phyloP scores from a whole-genome alignment of 2,888 invertebrate genomes.

The Dynastes hyllus region DNA sequence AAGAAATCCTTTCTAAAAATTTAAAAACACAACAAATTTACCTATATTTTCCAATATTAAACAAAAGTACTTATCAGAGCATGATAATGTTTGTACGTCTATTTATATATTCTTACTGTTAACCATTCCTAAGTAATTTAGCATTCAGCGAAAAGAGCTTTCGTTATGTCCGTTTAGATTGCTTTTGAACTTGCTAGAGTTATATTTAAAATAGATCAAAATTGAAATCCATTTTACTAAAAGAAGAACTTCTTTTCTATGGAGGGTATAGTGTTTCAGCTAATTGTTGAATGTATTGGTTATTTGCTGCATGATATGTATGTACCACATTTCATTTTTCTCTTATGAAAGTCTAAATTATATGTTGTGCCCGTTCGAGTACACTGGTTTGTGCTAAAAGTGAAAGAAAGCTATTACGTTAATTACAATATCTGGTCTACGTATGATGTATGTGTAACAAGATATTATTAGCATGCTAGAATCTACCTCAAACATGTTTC shows the following conservation, averaged over 20 bases:
- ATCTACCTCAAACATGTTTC: not conserved
- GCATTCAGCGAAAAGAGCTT: too few species aligned
- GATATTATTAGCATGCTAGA: not conserved
- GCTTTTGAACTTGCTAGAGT: too few species aligned
- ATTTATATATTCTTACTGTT: too few species aligned
- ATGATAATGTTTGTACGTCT: not conserved
- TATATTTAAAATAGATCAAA: too few species aligned
- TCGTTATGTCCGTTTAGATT: too few species aligned
- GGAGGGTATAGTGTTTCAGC: too few species aligned
- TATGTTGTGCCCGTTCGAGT: not conserved
- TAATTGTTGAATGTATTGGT: too few species aligned
- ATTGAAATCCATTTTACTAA: too few species aligned
- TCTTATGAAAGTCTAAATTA: not conserved
- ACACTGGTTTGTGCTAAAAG: not conserved
- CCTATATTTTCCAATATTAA: not conserved
- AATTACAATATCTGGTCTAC: conserved; percentile 6
- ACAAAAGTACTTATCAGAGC: not conserved
- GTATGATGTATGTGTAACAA: not conserved
- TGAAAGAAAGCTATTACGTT: conserved; percentile 8
- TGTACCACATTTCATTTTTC: conserved; percentile 3
- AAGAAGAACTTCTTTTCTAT: too few species aligned
- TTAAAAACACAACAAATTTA: not conserved
- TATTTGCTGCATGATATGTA: not conserved
- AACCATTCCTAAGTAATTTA: too few species aligned
- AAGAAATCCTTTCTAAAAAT: too few species aligned